A percentile compares a stretch with the other conserved stretches of the same genome.
phyloP scores from a whole-genome alignment of 2,797 vertebrate species.

The Notamacropus eugenii region DNA sequence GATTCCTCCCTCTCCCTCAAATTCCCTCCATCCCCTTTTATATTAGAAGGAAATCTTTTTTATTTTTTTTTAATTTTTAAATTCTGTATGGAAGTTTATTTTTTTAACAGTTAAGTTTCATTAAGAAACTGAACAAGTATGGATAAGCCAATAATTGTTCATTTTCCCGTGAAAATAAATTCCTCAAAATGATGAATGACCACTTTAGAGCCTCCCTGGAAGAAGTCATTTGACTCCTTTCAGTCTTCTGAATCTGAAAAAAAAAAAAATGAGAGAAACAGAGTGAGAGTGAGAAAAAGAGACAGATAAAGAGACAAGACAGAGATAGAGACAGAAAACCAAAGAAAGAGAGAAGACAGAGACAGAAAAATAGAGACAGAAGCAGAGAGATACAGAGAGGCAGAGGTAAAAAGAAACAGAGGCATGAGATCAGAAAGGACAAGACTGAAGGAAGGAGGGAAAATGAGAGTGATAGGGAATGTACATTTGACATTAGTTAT shows the following conservation, averaged over 20 bases:
- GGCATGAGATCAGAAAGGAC: background rate
- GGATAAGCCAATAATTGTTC: background rate
- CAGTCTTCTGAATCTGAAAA: background rate
- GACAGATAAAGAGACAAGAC: too few species aligned
- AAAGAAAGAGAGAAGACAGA: too few species aligned
- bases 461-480: conserved; percentile 11
- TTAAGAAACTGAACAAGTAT: background rate
- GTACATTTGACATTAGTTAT: background rate
- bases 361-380: too few species aligned
- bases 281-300: too few species aligned
- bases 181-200: background rate
- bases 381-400: background rate
- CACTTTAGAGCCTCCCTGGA: background rate
- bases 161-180: background rate
- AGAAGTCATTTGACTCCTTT: background rate
- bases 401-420: background rate
- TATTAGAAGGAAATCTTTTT: background rate
- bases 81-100: background rate
- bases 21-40: background rate
- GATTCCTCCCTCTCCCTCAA: conserved; percentile 14
- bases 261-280: background rate
- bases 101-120: conserved; percentile 23
- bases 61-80: background rate
- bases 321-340: too few species aligned
- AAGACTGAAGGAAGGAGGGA: background rate